Evolutionary conservation across 1,140 invertebrate genomes (phyloP).

Genomic region (Melipona quadrifasciata): DNA sequence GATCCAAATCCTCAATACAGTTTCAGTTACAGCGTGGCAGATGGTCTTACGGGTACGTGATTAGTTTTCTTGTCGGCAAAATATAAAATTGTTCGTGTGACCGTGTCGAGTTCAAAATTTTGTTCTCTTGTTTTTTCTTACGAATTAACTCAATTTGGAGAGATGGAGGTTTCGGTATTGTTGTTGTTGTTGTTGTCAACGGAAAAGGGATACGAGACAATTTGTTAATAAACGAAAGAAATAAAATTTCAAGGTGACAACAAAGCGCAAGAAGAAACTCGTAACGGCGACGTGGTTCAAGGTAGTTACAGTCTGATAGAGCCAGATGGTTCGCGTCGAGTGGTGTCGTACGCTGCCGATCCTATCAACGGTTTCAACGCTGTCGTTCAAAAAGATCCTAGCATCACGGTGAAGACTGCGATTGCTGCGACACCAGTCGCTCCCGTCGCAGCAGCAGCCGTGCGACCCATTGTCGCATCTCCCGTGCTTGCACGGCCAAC

Average conservation of each 20-base stretch:
- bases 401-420: constrained; percentile 65
- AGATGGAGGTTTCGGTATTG: too few relatives aligned
- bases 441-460: constrained; percentile 41
- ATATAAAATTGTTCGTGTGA: neutral
- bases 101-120: neutral
- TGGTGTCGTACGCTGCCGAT: constrained; percentile 81
- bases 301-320: constrained; percentile 81
- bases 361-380: constrained; percentile 81
- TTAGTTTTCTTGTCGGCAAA: neutral
- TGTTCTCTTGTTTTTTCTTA: neutral
- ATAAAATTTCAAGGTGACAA: constrained; percentile 73
- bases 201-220: neutral
- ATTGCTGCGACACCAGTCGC: constrained; percentile 56
- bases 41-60: constrained; percentile 84
- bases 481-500: constrained; percentile 43
- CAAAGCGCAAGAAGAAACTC: constrained; percentile 80
- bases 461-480: constrained; percentile 46
- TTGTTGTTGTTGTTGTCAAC: neutral
- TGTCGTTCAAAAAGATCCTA: constrained; percentile 78
- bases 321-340: constrained; percentile 79
- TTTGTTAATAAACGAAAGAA: neutral
- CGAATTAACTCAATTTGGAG: neutral
- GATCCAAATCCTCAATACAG: constrained; percentile 88
- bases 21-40: constrained; percentile 88
- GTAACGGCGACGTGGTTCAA: constrained; percentile 80